Evolutionary conservation across 2,113 vertebrate genomes (phyloP).

Genomic region (Chaenocephalus aceratus): DNA sequence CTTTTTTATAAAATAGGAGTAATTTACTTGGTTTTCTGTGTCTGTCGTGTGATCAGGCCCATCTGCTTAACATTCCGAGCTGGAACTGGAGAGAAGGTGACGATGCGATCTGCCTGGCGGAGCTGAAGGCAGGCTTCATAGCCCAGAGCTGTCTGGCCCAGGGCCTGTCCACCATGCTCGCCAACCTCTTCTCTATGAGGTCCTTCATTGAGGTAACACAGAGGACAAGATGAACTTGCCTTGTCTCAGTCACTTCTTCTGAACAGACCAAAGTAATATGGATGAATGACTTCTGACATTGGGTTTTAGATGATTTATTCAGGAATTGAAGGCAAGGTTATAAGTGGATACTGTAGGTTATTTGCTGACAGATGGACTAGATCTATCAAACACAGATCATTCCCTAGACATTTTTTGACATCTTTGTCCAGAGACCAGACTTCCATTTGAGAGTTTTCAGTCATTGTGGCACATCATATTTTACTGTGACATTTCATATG

Average conservation of each 20-base stretch:
- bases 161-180: conserved; percentile 98
- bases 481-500: conserved; percentile 73
- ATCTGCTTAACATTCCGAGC: conserved; percentile 99
- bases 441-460: conserved; percentile 61
- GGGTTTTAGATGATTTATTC: conserved; percentile 52
- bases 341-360: conserved; percentile 46
- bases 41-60: conserved; percentile 86
- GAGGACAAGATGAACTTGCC: conserved; percentile 66
- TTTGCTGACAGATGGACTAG: conserved; percentile 57
- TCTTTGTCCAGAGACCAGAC: conserved; percentile 57
- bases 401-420: conserved; percentile 43
- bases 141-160: conserved; percentile 99
- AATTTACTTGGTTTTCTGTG: conserved; percentile 3
- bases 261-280: conserved; percentile 15
- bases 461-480: conserved; percentile 69
- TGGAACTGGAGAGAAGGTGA: conserved; percentile 99
- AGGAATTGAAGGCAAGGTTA: conserved; percentile 46
- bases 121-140: conserved; percentile 98
- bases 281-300: conserved; percentile 52
- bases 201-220: conserved; percentile 98
- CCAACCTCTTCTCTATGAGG: conserved; percentile 99
- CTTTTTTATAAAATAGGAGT: conserved; percentile 8
- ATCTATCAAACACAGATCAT: conserved; percentile 50
- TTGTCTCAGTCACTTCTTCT: conserved; percentile 22
- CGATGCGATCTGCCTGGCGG: conserved; percentile 98